phyloP scores from a whole-genome alignment of 2,797 vertebrate genomes.

The Linurgus olivaceus region DNA sequence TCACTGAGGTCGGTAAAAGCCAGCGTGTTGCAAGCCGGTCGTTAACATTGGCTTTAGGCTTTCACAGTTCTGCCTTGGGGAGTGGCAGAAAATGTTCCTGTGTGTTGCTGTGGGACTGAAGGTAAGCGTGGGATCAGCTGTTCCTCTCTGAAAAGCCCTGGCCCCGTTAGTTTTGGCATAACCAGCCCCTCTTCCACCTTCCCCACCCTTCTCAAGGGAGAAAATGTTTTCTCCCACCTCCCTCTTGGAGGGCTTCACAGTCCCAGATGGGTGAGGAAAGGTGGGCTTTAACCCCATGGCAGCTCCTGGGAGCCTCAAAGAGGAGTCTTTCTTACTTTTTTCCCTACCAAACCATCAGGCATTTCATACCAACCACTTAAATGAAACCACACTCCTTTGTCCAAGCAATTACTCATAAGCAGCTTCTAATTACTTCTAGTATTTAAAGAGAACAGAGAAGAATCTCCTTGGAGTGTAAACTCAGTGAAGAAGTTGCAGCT shows the following conservation, averaged over 20 bases:
- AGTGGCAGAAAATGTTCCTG: not conserved
- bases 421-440: conserved; percentile 43
- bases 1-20: not conserved
- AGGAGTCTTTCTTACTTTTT: not conserved
- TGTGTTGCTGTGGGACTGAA: not conserved
- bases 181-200: not conserved
- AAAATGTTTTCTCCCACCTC: not conserved
- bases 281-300: not conserved
- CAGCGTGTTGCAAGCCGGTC: not conserved
- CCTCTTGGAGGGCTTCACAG: not conserved
- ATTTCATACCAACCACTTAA: conserved; percentile 13
- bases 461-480: conserved; percentile 6
- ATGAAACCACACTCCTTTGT: conserved; percentile 48
- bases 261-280: not conserved
- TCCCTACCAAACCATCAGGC: not conserved
- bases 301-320: not conserved
- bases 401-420: conserved; percentile 14
- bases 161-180: not conserved
- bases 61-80: not conserved
- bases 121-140: not conserved
- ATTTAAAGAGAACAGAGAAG: conserved; percentile 37
- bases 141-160: fast-evolving
- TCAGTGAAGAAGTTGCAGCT: not conserved
- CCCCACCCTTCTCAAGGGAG: not conserved
- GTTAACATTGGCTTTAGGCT: conserved; percentile 6